A percentile compares a stretch with the other conserved stretches of the same genome.
Evolutionary conservation across 2,797 vertebrate genomes (phyloP).

Genomic region (Aphelocoma californica): DNA sequence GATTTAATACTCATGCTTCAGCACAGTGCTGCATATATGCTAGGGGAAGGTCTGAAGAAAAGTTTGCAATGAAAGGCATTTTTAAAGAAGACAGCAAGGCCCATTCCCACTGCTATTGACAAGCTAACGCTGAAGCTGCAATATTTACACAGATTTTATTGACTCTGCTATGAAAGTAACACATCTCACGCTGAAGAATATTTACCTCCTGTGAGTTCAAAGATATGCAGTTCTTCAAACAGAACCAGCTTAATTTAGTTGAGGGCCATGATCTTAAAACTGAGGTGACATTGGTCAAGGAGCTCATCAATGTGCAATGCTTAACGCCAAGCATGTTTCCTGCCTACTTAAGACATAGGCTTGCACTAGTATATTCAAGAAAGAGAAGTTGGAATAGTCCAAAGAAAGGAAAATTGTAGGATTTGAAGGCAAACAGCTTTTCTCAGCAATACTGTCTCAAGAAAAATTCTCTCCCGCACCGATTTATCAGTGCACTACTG

Average conservation of each 20-base stretch:
- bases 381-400: background rate
- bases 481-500: constrained; percentile 7
- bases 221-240: background rate
- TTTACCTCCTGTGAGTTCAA: background rate
- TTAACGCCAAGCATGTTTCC: background rate
- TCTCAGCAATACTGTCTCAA: constrained; percentile 34
- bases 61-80: background rate
- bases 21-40: background rate
- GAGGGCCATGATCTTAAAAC: background rate
- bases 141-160: background rate
- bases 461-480: constrained; percentile 12
- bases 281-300: background rate
- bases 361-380: background rate
- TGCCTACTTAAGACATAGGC: background rate
- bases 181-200: background rate
- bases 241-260: background rate
- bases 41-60: background rate
- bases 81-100: background rate
- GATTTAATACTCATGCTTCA: background rate
- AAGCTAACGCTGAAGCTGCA: background rate
- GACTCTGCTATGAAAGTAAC: background rate
- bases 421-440: constrained; percentile 39
- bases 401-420: background rate
- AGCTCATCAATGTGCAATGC: background rate
- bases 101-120: background rate